phyloP scores from a whole-genome alignment of 2,888 invertebrate species.

The Nymphalis urticae region DNA sequence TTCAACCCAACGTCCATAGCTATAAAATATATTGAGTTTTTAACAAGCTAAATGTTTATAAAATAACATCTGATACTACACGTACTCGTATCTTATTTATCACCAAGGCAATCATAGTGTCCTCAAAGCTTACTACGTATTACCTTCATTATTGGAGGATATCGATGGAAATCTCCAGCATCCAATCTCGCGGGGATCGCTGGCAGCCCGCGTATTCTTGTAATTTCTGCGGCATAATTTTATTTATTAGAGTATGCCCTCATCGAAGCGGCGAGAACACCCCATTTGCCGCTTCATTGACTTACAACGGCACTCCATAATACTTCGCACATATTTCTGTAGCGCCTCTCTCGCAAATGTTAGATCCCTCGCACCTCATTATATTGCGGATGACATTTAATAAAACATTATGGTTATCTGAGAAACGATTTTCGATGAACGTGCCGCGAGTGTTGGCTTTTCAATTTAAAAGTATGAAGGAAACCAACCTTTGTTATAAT shows the following conservation, averaged over 20 bases:
- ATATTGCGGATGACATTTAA: slow-evolving; percentile 81
- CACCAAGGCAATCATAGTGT: slow-evolving; percentile 32
- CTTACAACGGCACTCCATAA: slow-evolving; percentile 81
- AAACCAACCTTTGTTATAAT: slow-evolving; percentile 17
- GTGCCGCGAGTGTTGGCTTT: slow-evolving; percentile 40
- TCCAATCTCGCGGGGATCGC: slow-evolving; percentile 77
- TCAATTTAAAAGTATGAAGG: slow-evolving; percentile 33
- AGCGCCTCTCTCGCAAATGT: slow-evolving; percentile 70
- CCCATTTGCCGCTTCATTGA: slow-evolving; percentile 82
- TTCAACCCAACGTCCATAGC: neutral
- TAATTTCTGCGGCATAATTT: slow-evolving; percentile 81
- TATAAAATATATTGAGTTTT: neutral
- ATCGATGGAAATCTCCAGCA: slow-evolving; percentile 75
- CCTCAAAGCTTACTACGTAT: slow-evolving; percentile 71
- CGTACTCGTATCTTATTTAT: slow-evolving; percentile 12
- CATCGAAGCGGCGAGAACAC: slow-evolving; percentile 71
- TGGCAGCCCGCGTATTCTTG: slow-evolving; percentile 76
- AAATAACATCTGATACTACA: neutral
- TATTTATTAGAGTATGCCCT: slow-evolving; percentile 80
- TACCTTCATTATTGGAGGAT: slow-evolving; percentile 74
- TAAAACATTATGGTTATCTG: slow-evolving; percentile 77
- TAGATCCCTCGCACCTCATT: slow-evolving; percentile 78
- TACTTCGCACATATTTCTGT: slow-evolving; percentile 82
- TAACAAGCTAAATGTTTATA: neutral
- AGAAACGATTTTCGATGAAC: slow-evolving; percentile 72